Evolutionary conservation across 2,797 vertebrate genomes (phyloP), one percentile per base, ranked within the genome.

Genomic region (Craterocephalus amniculus): DNA sequence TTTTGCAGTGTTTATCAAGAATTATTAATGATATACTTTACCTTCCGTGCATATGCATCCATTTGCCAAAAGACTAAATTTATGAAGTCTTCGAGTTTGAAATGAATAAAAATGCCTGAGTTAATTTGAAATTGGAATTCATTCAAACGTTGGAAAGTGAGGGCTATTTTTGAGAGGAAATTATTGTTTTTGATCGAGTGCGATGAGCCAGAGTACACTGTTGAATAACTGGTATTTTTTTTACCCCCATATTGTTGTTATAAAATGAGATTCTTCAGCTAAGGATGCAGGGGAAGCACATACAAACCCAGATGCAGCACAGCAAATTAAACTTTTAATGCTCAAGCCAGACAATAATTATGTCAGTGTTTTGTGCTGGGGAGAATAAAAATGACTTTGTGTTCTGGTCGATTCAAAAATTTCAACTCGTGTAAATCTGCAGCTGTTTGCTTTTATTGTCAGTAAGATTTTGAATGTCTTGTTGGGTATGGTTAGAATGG

Each of bases 211-310:
- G 51, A 61, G 63, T 52, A 60, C 63, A 72, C 76, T 68, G 56
- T 67, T 83, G 78, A 83, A 70, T 76, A 75, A 81, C 78, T 63
- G 67, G 24, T 34, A 14, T 58, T 75, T 78, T 78, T 65, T 51
- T 16, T 36, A n/a, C 32, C 7, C 38, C 51, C 73, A 54, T 65
- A 83, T 74, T 81, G 63, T 68, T 71, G 67, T 72, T 14, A n/a
- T 49, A 75, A 83, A 87, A 91, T 87, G 71, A 83, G 83, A 78
- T 88, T 86, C 35, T 85, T 58, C 75, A 86, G 79, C 74, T 68
- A 70, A 87, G 78, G 85, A 68, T 77, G 73, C 59, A 66, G 22
- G 70, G 52, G 36, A 54, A 58, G 20, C 31, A 11, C 58, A 51
- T 6, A 70, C 36, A 66, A 35, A 67, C 22, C 9, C 61, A 58